These are phyloP conservation scores for Druon quercuslanigerum DNA, from an alignment of 1,140 invertebrate species.

Conservation along the genomic window DNA sequence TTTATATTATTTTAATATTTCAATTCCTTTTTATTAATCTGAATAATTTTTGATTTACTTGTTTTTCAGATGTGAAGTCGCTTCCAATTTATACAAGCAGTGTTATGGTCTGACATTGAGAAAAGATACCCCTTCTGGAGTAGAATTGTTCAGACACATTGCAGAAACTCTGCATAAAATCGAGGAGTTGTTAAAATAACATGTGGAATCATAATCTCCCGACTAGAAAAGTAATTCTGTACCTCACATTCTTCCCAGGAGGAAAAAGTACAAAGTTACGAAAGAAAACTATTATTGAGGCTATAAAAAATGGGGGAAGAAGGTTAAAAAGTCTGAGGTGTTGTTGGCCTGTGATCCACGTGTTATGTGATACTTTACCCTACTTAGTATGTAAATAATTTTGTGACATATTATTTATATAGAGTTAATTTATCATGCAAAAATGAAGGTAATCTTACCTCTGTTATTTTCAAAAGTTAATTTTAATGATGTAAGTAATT, in stretches of 20 bases:
- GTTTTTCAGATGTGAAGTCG: constrained; percentile 59
- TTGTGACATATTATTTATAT: constrained; percentile 15
- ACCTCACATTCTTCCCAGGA: constrained; percentile 34
- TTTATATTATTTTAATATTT: too few species aligned
- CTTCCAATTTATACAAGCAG: constrained; percentile 63
- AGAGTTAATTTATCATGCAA: constrained; percentile 16
- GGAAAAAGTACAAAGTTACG: constrained; percentile 28
- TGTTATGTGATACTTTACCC: not conserved
- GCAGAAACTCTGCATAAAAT: constrained; percentile 55
- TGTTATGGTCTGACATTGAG: constrained; percentile 65
- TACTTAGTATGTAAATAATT: constrained; percentile 1
- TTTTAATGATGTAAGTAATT: not conserved
- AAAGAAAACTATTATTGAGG: not conserved
- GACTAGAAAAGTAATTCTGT: constrained; percentile 3
- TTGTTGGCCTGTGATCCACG: constrained; percentile 5
- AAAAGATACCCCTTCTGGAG: constrained; percentile 52
- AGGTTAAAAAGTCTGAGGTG: constrained; percentile 3
- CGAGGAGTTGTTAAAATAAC: constrained; percentile 44
- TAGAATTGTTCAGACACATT: constrained; percentile 59
- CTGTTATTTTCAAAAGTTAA: not conserved
- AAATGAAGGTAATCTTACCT: not conserved
- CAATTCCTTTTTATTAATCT: constrained; percentile 15
- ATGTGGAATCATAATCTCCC: not conserved
- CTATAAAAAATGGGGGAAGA: not conserved
- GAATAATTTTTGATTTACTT: constrained; percentile 25